These are phyloP conservation scores for Hylaeus volcanicus DNA, from an alignment of 1,140 invertebrate genomes.

Conservation along the genomic window DNA sequence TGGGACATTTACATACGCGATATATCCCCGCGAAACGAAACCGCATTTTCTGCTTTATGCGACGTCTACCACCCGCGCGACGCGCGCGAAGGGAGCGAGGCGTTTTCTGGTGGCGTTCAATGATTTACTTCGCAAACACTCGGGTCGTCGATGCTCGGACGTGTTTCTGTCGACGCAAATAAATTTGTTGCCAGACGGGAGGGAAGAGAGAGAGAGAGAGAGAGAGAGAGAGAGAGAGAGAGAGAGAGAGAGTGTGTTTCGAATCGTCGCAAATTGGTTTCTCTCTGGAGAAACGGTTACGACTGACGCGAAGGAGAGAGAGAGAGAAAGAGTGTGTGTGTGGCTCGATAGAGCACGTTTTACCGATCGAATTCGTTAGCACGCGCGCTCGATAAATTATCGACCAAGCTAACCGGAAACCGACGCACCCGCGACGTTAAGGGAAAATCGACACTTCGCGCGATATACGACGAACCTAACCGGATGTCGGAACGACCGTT, in stretches of 20 bases:
- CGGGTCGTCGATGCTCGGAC: slow-evolving; percentile 6
- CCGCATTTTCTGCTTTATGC: slow-evolving; percentile 34
- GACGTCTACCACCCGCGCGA: neutral
- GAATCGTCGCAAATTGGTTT: neutral
- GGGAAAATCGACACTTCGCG: neutral
- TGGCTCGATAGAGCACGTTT: neutral
- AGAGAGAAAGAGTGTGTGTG: too few relatives aligned
- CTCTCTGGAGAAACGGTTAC: neutral
- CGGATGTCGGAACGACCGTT: neutral
- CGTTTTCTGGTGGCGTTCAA: neutral
- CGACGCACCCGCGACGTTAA: neutral
- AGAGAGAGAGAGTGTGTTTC: too few relatives aligned
- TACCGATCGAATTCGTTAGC: slow-evolving; percentile 11
- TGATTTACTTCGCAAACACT: slow-evolving; percentile 25
- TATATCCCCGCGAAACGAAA: slow-evolving; percentile 9
- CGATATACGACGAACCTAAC: neutral
- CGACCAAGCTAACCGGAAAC: neutral
- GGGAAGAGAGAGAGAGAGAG: too few relatives aligned
- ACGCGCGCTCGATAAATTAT: slow-evolving; percentile 17
- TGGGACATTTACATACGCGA: slow-evolving; percentile 21
- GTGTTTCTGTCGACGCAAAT: slow-evolving; percentile 3
- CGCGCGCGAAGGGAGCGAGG: neutral
- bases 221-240: too few relatives aligned
- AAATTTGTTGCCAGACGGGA: neutral
- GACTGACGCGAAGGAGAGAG: neutral